Evolutionary conservation across 2,888 invertebrate species (phyloP).

Genomic region (Andrena bicolor): DNA sequence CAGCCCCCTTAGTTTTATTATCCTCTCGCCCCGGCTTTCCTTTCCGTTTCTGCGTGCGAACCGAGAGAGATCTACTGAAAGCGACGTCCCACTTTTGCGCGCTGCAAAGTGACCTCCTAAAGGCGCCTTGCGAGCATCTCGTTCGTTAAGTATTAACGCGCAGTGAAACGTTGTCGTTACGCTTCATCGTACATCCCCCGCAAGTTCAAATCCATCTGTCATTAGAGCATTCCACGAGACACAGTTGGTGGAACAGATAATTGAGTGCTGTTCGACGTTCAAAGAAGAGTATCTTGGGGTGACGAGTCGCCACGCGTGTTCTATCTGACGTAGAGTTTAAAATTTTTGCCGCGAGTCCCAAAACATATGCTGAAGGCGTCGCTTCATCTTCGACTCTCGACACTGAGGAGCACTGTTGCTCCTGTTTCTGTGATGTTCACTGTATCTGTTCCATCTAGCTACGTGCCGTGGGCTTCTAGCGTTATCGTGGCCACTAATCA

Average conservation of each 20-base stretch:
- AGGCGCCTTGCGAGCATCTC: slow-evolving; percentile 37
- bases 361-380: too few species aligned
- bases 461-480: background rate
- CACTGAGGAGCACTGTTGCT: too few species aligned
- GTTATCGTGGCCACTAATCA: slow-evolving; percentile 7
- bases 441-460: too few species aligned
- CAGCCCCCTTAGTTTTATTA: slow-evolving; percentile 38
- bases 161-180: slow-evolving; percentile 11
- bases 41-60: slow-evolving; percentile 33
- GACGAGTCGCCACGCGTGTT: too few species aligned
- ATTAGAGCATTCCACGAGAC: background rate
- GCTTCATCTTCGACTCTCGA: too few species aligned
- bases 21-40: slow-evolving; percentile 5
- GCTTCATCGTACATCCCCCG: background rate
- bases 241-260: background rate
- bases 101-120: slow-evolving; percentile 44
- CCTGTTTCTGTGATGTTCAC: too few species aligned
- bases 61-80: slow-evolving; percentile 57
- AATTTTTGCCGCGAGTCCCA: too few species aligned
- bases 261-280: too few species aligned
- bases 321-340: too few species aligned
- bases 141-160: slow-evolving; percentile 46
- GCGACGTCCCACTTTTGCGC: slow-evolving; percentile 58
- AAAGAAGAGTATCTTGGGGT: too few species aligned
- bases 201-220: background rate